Evolutionary conservation across 2,888 invertebrate genomes (phyloP).

Genomic region (Cerceris ruficornis): DNA sequence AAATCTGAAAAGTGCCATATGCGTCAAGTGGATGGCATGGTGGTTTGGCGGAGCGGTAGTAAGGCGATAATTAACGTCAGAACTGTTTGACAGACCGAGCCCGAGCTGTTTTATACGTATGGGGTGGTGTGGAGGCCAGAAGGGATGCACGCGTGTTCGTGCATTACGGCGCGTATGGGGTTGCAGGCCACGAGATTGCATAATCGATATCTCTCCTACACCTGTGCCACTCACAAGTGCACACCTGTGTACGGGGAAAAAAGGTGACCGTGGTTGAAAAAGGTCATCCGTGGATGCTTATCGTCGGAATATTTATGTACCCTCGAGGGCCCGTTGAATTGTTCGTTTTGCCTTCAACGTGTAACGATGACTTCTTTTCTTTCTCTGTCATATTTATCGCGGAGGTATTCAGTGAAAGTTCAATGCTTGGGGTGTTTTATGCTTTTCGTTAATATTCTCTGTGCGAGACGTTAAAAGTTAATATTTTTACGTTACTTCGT

Average conservation of each 20-base stretch:
- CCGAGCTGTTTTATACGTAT: slow-evolving; percentile 46
- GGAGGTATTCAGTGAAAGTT: slow-evolving; percentile 1
- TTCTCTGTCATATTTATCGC: not conserved
- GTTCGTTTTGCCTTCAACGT: slow-evolving; percentile 17
- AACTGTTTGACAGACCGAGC: slow-evolving; percentile 62
- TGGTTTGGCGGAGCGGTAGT: slow-evolving; percentile 56
- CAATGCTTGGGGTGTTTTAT: not conserved
- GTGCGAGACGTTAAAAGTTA: no score
- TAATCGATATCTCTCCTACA: slow-evolving; percentile 77
- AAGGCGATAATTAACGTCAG: slow-evolving; percentile 74
- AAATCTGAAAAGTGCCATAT: slow-evolving; percentile 70
- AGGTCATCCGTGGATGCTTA: slow-evolving; percentile 57
- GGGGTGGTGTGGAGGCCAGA: slow-evolving; percentile 36
- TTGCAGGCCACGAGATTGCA: slow-evolving; percentile 75
- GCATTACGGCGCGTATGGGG: slow-evolving; percentile 54
- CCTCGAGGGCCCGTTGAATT: slow-evolving; percentile 7
- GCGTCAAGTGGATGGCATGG: slow-evolving; percentile 57
- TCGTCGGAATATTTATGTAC: slow-evolving; percentile 41
- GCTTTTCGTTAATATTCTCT: not conserved
- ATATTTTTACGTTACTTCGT: no score
- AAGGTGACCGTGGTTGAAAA: slow-evolving; percentile 56
- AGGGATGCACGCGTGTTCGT: slow-evolving; percentile 53
- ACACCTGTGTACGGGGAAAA: slow-evolving; percentile 63
- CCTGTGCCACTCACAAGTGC: slow-evolving; percentile 70
- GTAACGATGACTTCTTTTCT: not conserved